Base-by-base conservation (phyloP, 1,140 invertebrate species). In the Stegodyphus dumicola region DNA sequence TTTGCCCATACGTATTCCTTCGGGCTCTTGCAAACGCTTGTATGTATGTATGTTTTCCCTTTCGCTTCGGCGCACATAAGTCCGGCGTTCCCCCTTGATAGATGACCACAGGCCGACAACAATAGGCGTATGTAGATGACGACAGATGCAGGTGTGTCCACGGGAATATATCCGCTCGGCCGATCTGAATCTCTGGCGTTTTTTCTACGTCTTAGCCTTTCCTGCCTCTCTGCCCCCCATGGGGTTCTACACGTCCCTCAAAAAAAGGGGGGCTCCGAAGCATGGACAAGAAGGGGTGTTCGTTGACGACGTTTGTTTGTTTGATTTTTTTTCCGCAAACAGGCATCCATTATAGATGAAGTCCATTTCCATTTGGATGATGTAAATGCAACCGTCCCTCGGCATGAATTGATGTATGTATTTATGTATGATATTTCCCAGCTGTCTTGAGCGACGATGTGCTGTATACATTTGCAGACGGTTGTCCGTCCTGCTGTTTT, bases 381-480 rank as follows among this genome's bases (percentile, higher is more conserved):
- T 85, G 75, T 76, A 77, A 85, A 85, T 77, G 83, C 83, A 51
- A 54, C 52, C 65, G 53, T 77, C 71, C 71, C 49, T 53, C 70
- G 74, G 81, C 81, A 85, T 86, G 84, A 86, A 86, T 86, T 77
- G 84, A 86, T 86, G 84, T 86, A 86, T 86, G 84, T 86, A 86
- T 86, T 86, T 86, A 86, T 86, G 84, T 86, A 86, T 86, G 84
- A 86, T 86, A 86, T 86, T 78, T 86, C 75, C 84, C 84, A 86
- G 74, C 84, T 86, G 84, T 86, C 84, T 73, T 49, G 80, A 73
- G 80, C 60, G 60, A 64, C 76, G 84, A 86, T 86, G 84, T 78
- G 84, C 84, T 86, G 84, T 86, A 86, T 86, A 86, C 84, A 86
- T 86, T 86, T 85, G 81, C 81, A 67, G 81, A 69, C 81, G 74